These are phyloP conservation scores for Saturnia japonica DNA, from an alignment of 2,888 invertebrate species.

Conservation along the genomic window DNA sequence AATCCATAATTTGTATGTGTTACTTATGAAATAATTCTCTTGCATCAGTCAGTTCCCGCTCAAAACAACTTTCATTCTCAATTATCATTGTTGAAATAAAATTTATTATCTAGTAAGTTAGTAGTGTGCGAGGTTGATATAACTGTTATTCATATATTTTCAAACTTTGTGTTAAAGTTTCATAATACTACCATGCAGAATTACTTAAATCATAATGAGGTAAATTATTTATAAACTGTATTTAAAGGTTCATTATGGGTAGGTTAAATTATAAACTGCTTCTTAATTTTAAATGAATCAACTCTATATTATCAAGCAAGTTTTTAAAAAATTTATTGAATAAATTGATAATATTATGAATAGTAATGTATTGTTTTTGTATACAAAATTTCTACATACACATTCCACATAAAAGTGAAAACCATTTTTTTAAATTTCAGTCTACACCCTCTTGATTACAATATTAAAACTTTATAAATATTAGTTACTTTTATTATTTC, in stretches of 20 bases:
- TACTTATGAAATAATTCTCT: neutral
- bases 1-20: conserved; percentile 1
- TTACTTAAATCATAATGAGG: conserved; percentile 13
- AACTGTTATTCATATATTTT: neutral
- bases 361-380: neutral
- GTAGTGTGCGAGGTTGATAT: neutral
- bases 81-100: neutral
- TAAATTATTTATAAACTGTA: neutral
- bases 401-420: too few species aligned
- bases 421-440: too few species aligned
- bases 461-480: too few species aligned
- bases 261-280: neutral
- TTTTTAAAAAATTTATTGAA: neutral
- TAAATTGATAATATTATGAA: neutral
- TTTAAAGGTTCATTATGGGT: too few species aligned
- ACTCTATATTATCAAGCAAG: neutral
- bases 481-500: too few species aligned
- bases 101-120: conserved; percentile 2
- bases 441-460: too few species aligned
- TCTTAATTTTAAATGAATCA: neutral
- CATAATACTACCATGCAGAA: conserved; percentile 14
- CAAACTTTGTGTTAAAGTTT: conserved; percentile 1
- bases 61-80: conserved; percentile 10
- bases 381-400: neutral
- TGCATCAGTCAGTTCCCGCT: neutral